phyloP scores from a whole-genome alignment of 2,113 vertebrate genomes.

The Anseranas semipalmata region DNA sequence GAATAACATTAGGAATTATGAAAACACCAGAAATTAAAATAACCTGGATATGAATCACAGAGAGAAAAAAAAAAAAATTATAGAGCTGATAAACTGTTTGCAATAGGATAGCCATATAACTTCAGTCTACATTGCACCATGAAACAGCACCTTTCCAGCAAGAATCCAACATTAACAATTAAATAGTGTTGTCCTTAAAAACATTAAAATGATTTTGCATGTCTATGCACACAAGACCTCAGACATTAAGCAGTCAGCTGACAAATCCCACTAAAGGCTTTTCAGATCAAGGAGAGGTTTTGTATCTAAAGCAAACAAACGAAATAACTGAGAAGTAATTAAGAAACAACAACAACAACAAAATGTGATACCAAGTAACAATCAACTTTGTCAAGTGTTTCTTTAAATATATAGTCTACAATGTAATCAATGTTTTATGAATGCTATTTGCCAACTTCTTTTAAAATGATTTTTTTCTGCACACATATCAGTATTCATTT shows the following conservation, averaged over 20 bases:
- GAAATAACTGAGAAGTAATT: not conserved
- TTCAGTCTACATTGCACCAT: not conserved
- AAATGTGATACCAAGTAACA: not conserved
- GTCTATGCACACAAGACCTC: not conserved
- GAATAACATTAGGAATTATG: not conserved
- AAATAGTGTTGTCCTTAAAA: not conserved
- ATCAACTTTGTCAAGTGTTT: not conserved
- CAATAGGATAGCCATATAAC: fast-evolving
- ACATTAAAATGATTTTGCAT: not conserved
- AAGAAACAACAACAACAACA: not conserved
- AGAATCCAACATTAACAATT: not conserved
- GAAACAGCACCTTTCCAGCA: not conserved
- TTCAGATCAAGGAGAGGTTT: not conserved
- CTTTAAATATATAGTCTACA: not conserved
- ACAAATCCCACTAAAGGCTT: not conserved
- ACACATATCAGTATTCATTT: not conserved
- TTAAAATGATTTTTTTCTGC: not conserved
- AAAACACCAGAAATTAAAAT: not conserved
- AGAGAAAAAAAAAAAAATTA: not conserved
- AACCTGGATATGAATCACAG: not conserved
- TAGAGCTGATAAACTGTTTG: not conserved
- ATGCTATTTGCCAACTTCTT: not conserved
- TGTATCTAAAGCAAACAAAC: not conserved
- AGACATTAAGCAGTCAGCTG: not conserved
- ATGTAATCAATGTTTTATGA: not conserved